phyloP scores from a whole-genome alignment of 2,888 invertebrate genomes.

The Hololepta plana region DNA sequence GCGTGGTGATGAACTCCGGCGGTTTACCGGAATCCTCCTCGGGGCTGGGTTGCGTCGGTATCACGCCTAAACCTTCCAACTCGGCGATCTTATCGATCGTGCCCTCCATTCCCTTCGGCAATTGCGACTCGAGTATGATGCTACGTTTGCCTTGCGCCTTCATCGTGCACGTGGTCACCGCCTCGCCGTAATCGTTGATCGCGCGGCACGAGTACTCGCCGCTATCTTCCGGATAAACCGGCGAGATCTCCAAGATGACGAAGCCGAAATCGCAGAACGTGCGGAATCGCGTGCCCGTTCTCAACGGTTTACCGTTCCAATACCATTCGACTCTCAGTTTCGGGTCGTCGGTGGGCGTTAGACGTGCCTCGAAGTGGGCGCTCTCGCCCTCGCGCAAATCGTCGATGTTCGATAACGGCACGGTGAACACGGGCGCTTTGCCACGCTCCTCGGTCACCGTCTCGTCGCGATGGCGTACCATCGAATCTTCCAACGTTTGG shows the following conservation, averaged over 20 bases:
- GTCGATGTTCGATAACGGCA: conserved; percentile 73
- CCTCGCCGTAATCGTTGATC: conserved; percentile 75
- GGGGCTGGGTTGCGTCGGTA: conserved; percentile 43
- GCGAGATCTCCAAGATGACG: conserved; percentile 91
- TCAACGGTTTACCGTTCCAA: conserved; percentile 80
- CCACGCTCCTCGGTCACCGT: conserved; percentile 56
- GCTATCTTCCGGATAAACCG: conserved; percentile 91
- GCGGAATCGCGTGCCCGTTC: conserved; percentile 81
- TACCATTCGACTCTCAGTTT: conserved; percentile 86
- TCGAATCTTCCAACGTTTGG: conserved; percentile 78
- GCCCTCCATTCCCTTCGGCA: conserved; percentile 85
- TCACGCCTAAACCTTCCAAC: conserved; percentile 67
- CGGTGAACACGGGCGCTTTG: conserved; percentile 79
- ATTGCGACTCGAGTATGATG: conserved; percentile 78
- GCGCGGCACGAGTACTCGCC: conserved; percentile 84
- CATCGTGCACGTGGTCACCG: conserved; percentile 76
- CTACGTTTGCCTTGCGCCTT: conserved; percentile 83
- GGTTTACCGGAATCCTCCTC: conserved; percentile 75
- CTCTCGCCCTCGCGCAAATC: conserved; percentile 81
- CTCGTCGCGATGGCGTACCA: conserved; percentile 59
- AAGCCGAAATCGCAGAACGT: conserved; percentile 97
- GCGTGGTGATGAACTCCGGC: conserved; percentile 78
- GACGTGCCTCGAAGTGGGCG: conserved; percentile 75
- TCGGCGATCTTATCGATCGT: conserved; percentile 87
- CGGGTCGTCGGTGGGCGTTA: conserved; percentile 81